These are phyloP conservation scores for Ciconia maguari DNA, from an alignment of 2,113 vertebrate genomes.

Conservation along the genomic window DNA sequence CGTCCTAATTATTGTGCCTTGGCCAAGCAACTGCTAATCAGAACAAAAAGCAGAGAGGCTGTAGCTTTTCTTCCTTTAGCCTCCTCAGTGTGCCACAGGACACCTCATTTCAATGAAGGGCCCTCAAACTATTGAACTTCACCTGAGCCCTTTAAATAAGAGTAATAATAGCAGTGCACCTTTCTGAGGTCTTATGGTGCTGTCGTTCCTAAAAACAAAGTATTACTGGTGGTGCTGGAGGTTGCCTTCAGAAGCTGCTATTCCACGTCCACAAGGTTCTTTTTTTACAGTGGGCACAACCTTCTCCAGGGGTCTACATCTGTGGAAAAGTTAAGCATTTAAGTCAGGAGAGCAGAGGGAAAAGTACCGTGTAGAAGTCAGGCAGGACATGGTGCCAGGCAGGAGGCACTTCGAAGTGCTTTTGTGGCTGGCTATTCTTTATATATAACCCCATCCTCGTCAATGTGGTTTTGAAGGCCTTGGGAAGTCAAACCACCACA, in stretches of 20 bases:
- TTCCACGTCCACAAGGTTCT: not conserved
- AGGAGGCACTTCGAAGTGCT: not conserved
- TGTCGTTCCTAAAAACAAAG: not conserved
- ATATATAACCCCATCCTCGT: not conserved
- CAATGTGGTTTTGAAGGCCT: not conserved
- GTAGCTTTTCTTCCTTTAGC: not conserved
- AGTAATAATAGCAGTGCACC: not conserved
- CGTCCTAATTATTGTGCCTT: not conserved
- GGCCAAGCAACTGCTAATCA: not conserved
- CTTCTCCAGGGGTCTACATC: not conserved
- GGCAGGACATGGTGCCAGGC: not conserved
- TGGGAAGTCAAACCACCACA: not conserved
- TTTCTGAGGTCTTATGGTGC: not conserved
- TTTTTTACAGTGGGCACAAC: not conserved
- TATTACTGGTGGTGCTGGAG: not conserved
- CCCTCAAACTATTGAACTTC: not conserved
- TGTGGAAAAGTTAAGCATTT: not conserved
- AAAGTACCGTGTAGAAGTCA: not conserved
- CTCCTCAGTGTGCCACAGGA: not conserved
- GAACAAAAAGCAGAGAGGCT: not conserved
- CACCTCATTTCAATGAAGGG: not conserved
- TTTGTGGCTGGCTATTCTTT: not conserved
- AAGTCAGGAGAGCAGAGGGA: not conserved
- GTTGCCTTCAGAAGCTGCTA: not conserved
- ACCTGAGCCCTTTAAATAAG: not conserved